Base-by-base conservation (phyloP, 2,888 invertebrate species). In the Hedya salicella region DNA sequence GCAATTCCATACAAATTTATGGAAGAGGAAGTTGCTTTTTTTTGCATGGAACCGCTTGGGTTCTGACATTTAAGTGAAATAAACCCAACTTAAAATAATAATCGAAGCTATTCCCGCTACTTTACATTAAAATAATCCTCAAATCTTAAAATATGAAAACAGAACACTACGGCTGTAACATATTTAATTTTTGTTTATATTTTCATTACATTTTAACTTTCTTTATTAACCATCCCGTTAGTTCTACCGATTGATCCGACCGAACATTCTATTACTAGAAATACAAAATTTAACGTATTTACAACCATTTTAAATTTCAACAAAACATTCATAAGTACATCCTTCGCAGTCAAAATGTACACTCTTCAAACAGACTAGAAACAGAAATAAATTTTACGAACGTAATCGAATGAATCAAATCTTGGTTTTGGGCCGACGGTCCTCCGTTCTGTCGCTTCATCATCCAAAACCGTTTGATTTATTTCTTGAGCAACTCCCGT, bases 211-310 rank as follows among this genome's bases (percentile, higher is more conserved):
- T 81, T 78, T 82, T 78, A 76, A 72, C 75, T 72, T 79, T 80
- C 78, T 81, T 57, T 81, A 75, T 78, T 79, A 75, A 79, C 81
- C 80, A 78, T 80, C 75, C 78, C 80, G 72, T 79, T 81, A 81
- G 69, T 70, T 81, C 88, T 89, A 89, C 85, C 82, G 86, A 85
- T 86, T 85, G 80, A 81, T 81, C 85, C 84, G 82, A 84, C 85
- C 88, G 75, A 90, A 89, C 88, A 86, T 87, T 89, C 89, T 91
- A 90, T 88, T 85, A 87, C 91, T 92, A 92, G 88, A 87, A 91
- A 91, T 92, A 92, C 91, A 92, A 92, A 92, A 91, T 91, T 92
- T 92, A 92, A 92, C 92, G 92, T 92, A 92, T 92, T 90, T 92
- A 92, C 92, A 92, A 90, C 88, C 91, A 86, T 90, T 89, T 88